A percentile compares a stretch with the other conserved stretches of the same genome.
These are phyloP conservation scores for Anarsia innoxiella DNA, from an alignment of 2,888 invertebrate species.

Conservation along the genomic window DNA sequence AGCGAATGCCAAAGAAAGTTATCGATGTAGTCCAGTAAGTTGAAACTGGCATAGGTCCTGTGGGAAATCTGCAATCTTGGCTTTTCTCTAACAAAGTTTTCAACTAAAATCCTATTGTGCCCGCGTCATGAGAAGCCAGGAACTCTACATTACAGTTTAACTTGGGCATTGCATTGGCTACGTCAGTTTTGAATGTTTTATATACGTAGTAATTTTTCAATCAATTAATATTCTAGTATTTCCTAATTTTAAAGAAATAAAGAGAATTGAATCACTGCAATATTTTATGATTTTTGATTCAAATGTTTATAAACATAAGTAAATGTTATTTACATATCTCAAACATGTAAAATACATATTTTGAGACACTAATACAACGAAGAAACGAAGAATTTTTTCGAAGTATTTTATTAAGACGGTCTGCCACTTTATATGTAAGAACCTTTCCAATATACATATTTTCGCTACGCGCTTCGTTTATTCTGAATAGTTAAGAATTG, in stretches of 20 bases:
- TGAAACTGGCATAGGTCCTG: conserved; percentile 63
- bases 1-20: conserved; percentile 54
- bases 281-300: no score
- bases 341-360: no score
- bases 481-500: no score
- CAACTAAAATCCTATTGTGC: conserved; percentile 71
- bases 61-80: conserved; percentile 73
- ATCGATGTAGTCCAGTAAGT: conserved; percentile 66
- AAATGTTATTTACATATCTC: no score
- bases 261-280: no score
- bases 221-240: neutral
- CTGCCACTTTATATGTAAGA: no score
- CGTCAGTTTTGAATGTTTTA: neutral
- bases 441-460: no score
- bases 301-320: no score
- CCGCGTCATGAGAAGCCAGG: conserved; percentile 48
- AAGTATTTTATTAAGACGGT: no score
- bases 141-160: conserved; percentile 48
- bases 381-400: no score
- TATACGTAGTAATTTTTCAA: neutral
- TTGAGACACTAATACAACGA: no score
- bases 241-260: conserved; percentile 9
- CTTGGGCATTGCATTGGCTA: neutral
- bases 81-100: conserved; percentile 69
- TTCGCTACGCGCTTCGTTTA: no score